Conservation (phyloP, 23 tunicate species). For the Trididemnum nubilum region DNA sequence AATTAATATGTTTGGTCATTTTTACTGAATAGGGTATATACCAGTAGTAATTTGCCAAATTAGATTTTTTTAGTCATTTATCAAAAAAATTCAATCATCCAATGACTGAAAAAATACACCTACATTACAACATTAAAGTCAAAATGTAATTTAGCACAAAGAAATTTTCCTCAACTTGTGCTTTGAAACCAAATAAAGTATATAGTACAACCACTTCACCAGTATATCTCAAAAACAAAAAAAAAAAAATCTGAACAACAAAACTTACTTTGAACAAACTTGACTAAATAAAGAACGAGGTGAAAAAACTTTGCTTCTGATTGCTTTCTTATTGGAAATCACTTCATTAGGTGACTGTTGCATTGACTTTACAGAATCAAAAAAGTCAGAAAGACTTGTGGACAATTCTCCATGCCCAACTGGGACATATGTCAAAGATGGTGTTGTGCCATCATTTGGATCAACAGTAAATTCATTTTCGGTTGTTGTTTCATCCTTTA, state of each 20-base stretch:
- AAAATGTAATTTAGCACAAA: no score
- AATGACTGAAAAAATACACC: no score
- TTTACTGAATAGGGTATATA: no score
- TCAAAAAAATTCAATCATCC: no score
- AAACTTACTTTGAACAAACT: conserved; percentile 55
- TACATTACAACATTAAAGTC: no score
- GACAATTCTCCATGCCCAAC: conserved; percentile 33
- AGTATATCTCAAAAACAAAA: conserved; percentile 24
- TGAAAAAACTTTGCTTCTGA: conserved; percentile 15
- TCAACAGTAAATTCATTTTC: not conserved
- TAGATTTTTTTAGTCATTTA: no score
- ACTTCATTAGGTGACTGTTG: not conserved
- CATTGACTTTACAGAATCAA: conserved; percentile 27
- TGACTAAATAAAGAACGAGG: conserved; percentile 54
- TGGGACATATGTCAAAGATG: conserved; percentile 28
- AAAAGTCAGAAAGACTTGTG: conserved; percentile 24
- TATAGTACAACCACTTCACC: no score
- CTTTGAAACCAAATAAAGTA: no score
- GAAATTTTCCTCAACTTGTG: no score
- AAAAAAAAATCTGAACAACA: not conserved
- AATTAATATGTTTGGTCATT: no score
- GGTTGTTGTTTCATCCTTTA: conserved; percentile 15
- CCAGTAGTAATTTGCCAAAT: no score
- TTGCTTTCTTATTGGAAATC: not conserved
- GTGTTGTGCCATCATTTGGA: conserved; percentile 30